Percentiles rank a stretch among this genome's conserved stretches.
These are phyloP conservation scores for Gadopsis marmoratus DNA, from an alignment of 2,797 vertebrate species.

Conservation along the genomic window DNA sequence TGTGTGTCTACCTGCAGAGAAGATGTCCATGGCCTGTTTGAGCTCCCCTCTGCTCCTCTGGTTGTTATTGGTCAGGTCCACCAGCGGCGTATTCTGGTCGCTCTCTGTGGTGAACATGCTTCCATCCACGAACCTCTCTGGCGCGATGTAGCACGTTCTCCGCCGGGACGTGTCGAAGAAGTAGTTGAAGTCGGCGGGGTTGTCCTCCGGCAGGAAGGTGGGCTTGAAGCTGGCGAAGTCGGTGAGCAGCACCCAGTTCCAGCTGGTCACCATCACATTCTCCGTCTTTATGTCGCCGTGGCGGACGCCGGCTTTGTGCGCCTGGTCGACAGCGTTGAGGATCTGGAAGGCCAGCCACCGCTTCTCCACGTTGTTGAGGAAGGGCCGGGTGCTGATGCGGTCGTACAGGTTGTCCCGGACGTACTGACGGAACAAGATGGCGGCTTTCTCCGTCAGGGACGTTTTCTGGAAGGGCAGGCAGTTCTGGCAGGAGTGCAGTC, in stretches of 20 bases:
- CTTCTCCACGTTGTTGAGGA: slow-evolving; percentile 96
- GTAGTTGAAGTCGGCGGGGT: slow-evolving; percentile 98
- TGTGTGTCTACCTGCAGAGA: slow-evolving; percentile 91
- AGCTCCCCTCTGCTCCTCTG: slow-evolving; percentile 94
- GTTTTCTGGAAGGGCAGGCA: slow-evolving; percentile 97
- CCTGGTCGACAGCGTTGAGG: slow-evolving; percentile 94
- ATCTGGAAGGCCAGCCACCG: slow-evolving; percentile 98
- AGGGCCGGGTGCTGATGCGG: slow-evolving; percentile 95
- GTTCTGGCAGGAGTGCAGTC: slow-evolving; percentile 94
- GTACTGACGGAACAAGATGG: slow-evolving; percentile 95
- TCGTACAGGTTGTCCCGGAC: slow-evolving; percentile 98
- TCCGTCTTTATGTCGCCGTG: slow-evolving; percentile 99
- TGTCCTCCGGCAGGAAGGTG: slow-evolving; percentile 96
- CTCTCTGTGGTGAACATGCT: slow-evolving; percentile 93
- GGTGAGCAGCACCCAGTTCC: slow-evolving; percentile 98
- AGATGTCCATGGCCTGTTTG: slow-evolving; percentile 96
- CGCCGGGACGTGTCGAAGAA: slow-evolving; percentile 97
- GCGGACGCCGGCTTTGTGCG: slow-evolving; percentile 94
- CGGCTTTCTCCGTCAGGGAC: slow-evolving; percentile 92
- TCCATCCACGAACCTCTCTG: slow-evolving; percentile 96
- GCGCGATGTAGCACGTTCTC: slow-evolving; percentile 96
- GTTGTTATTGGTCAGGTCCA: slow-evolving; percentile 94
- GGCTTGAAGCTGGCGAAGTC: slow-evolving; percentile 99
- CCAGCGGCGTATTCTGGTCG: slow-evolving; percentile 94
- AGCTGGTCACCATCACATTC: slow-evolving; percentile 98